Conservation (phyloP, 2,113 vertebrate species). For the Phalacrocorax pelagicus region DNA sequence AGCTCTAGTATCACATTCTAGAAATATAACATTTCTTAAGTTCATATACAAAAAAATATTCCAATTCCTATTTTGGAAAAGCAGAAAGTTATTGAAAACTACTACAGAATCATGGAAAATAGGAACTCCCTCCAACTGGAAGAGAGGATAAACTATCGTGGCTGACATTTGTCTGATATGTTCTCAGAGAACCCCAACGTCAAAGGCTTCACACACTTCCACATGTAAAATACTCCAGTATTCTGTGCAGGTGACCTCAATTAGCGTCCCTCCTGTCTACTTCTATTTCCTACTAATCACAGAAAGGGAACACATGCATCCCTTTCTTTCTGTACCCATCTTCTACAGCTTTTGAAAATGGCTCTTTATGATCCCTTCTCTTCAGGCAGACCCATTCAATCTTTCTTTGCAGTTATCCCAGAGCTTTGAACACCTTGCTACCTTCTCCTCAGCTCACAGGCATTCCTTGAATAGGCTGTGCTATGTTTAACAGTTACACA, state of each 20-base stretch:
- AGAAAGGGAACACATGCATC: neutral
- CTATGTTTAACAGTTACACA: neutral
- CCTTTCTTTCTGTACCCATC: neutral
- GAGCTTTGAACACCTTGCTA: neutral
- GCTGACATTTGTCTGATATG: neutral
- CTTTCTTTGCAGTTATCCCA: neutral
- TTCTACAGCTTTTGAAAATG: neutral
- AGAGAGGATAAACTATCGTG: neutral
- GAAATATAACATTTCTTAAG: neutral
- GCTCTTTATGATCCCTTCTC: neutral
- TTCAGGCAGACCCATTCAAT: neutral
- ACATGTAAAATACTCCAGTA: neutral
- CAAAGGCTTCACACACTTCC: neutral
- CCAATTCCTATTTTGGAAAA: neutral
- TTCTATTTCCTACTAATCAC: neutral
- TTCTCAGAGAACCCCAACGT: neutral
- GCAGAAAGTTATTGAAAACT: neutral
- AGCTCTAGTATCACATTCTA: neutral
- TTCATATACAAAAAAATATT: fast-evolving
- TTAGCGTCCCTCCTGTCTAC: neutral
- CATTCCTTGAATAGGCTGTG: neutral
- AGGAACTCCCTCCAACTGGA: neutral
- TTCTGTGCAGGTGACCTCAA: fast-evolving
- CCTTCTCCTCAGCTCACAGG: neutral
- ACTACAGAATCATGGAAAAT: neutral